Evolutionary conservation across 2,888 invertebrate genomes (phyloP), one percentile per base, ranked within the genome.

Genomic region (Cheilosia grossa): DNA sequence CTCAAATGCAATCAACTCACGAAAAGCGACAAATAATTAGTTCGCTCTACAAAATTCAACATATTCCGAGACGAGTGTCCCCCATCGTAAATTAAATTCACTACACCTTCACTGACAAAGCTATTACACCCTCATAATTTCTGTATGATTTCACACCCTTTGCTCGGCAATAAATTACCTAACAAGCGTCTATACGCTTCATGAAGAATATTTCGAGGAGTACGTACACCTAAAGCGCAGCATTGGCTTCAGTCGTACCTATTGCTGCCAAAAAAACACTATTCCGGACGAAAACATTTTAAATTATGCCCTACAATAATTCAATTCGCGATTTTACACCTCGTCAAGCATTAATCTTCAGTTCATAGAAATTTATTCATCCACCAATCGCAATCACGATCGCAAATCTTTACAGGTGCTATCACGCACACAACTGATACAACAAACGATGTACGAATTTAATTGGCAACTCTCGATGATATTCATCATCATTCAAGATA

Each of bases 321-420:
- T 63, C 61, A 59, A 54, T 75, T 80, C 54, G 61, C 66, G 74
- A 83, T 80, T 83, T 83, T 66, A 83, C 83, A 83, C 83, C 70
- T 83, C 80, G 70, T 74, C 74, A 15, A 70, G 66, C 80, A 79
- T 80, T 61, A 47, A 66, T 66, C 64, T 66, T 49, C 13, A n/a
- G 27, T 64, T 10, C 21, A 33, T 33, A 10, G 7, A 51, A 42
- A 10, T 59, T 10, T 53, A 37, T 15, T 15, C 24, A 15, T 51
- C 2, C 17, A 9, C 51, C 9, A 49, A 44, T 72, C 72, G 58
- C 37, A 40, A 40, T 66, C 64, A 17, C 15, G 56, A 56, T 54
- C 44, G 37, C 69, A 19, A 30, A 74, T 79, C 42, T 44, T 51
- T 64, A 80, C 74, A 83, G 83, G 74, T 80, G 66, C 51, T 21